A percentile compares a stretch with the other conserved stretches of the same genome.
phyloP scores from a whole-genome alignment of 2,113 vertebrate genomes.

The Galbula dea region DNA sequence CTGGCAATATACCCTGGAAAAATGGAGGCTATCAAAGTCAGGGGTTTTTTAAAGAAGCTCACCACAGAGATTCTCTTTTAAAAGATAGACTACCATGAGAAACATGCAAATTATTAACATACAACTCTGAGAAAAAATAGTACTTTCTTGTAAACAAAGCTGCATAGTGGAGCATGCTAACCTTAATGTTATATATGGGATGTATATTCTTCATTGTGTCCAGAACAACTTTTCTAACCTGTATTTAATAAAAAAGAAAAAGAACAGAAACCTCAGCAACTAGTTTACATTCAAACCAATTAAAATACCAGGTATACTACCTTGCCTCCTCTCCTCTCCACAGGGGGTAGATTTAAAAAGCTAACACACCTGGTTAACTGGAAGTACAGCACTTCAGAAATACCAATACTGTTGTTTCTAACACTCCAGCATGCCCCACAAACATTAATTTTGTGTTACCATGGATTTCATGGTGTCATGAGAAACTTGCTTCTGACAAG shows the following conservation, averaged over 20 bases:
- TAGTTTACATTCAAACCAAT: not conserved
- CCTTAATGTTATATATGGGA: constrained; percentile 99
- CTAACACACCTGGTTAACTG: not conserved
- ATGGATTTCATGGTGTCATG: not conserved
- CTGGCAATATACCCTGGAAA: not conserved
- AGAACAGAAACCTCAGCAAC: not conserved
- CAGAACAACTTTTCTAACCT: constrained; percentile 95
- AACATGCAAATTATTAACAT: not conserved
- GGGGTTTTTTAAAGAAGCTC: not conserved
- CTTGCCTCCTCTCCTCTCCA: not conserved
- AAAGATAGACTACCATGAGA: not conserved
- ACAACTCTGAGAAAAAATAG: not conserved
- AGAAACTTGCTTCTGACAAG: not conserved
- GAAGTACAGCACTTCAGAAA: not conserved
- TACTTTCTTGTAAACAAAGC: not conserved
- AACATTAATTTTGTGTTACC: not conserved
- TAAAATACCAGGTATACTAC: not conserved
- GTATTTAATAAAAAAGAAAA: constrained; percentile 22
- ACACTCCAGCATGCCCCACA: not conserved
- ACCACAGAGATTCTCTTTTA: not conserved
- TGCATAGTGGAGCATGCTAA: constrained; percentile 17
- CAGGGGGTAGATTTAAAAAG: not conserved
- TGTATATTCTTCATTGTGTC: constrained; percentile 99
- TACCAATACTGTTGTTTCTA: not conserved
- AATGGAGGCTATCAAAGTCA: not conserved